A percentile compares a stretch with the other conserved stretches of the same genome.
Evolutionary conservation across 2,113 vertebrate species (phyloP).

Genomic region (Hepsetus odoe): DNA sequence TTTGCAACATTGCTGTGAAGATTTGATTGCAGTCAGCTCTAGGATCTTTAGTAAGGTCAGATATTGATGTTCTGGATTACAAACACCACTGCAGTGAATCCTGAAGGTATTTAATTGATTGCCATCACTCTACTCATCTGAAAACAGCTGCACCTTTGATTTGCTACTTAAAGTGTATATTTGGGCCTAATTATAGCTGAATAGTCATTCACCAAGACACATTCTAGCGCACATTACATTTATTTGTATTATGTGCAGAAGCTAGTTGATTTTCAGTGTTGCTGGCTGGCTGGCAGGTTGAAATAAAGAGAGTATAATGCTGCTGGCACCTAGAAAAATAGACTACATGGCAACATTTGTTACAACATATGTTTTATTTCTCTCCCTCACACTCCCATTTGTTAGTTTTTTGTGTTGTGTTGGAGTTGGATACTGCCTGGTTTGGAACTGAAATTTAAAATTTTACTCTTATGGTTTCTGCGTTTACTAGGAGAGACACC

Average conservation of each 20-base stretch:
- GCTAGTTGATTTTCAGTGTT: background rate
- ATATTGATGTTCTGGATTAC: background rate
- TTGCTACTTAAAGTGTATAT: no score
- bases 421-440: background rate
- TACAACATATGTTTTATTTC: background rate
- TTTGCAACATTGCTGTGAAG: no score
- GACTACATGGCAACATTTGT: background rate
- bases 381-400: background rate
- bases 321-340: background rate
- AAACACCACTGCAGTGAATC: background rate
- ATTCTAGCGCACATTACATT: no score
- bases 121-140: background rate
- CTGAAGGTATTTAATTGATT: background rate
- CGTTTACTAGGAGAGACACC: conserved; percentile 88
- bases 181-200: background rate
- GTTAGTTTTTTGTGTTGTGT: background rate
- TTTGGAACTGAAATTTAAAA: background rate
- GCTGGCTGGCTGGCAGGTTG: background rate
- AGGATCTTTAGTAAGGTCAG: background rate
- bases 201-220: no score
- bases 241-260: background rate
- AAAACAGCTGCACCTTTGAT: no score
- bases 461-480: conserved; percentile 18
- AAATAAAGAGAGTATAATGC: background rate
- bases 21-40: no score